Percentiles rank a stretch among this genome's conserved stretches.
These are phyloP conservation scores for Ifrita kowaldi DNA, from an alignment of 2,113 vertebrate genomes.

Conservation along the genomic window DNA sequence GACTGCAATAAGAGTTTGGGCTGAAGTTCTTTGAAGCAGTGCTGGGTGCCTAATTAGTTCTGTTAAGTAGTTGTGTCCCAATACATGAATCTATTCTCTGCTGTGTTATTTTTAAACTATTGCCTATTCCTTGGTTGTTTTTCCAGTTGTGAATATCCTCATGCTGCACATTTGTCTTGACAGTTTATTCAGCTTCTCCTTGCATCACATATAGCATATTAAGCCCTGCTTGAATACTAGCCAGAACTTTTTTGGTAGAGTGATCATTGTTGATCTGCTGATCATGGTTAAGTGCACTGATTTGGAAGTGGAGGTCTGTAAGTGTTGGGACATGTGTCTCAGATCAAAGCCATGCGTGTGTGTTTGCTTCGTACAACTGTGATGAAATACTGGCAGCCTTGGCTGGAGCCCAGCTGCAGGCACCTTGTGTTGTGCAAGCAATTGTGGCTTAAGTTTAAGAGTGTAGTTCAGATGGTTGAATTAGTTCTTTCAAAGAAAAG, in stretches of 20 bases:
- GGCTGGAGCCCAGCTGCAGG: background rate
- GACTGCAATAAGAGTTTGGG: background rate
- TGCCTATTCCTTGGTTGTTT: background rate
- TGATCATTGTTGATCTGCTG: background rate
- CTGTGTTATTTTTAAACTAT: background rate
- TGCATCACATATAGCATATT: background rate
- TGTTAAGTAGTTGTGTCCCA: background rate
- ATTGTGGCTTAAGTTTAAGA: background rate
- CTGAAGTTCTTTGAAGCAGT: background rate
- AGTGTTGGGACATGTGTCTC: background rate
- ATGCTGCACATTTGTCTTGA: background rate
- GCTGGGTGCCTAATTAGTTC: background rate
- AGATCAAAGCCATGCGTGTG: background rate
- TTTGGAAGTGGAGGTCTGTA: background rate
- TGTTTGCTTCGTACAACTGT: background rate
- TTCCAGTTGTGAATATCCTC: background rate
- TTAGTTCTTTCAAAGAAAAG: background rate
- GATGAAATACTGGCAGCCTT: background rate
- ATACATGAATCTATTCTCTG: background rate
- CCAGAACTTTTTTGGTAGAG: background rate
- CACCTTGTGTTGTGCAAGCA: background rate
- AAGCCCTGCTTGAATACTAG: background rate
- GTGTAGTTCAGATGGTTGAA: background rate
- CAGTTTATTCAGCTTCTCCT: background rate
- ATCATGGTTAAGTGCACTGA: background rate